Conservation (phyloP, 2,797 vertebrate species). For the Parambassis ranga region DNA sequence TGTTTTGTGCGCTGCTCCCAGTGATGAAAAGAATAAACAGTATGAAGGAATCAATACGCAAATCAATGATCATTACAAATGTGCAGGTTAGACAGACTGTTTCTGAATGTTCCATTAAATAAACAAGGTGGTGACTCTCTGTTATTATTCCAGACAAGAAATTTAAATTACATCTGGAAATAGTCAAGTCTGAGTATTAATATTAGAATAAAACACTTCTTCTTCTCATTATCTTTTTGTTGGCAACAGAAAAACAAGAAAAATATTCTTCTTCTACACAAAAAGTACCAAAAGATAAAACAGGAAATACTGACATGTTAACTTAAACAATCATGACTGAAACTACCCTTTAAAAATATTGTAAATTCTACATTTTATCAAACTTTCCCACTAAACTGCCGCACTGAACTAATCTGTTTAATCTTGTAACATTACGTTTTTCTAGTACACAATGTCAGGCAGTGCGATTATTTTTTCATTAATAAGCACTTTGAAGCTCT, state of each 20-base stretch:
- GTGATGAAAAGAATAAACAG: background rate
- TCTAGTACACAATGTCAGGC: background rate
- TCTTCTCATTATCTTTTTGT: too few species aligned
- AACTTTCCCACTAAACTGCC: too few species aligned
- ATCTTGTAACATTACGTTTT: background rate
- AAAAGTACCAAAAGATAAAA: too few species aligned
- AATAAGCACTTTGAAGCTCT: background rate
- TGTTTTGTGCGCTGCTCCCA: constrained; percentile 18
- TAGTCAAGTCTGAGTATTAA: background rate
- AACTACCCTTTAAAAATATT: too few species aligned
- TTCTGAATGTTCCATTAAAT: constrained; percentile 7
- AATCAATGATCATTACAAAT: constrained; percentile 34
- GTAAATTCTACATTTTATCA: too few species aligned
- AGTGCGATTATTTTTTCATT: background rate
- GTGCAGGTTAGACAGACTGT: background rate
- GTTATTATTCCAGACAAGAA: too few species aligned
- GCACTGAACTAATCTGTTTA: background rate
- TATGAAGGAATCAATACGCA: constrained; percentile 4
- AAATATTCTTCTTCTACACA: too few species aligned
- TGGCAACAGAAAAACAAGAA: too few species aligned
- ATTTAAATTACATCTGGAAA: too few species aligned
- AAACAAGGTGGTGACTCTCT: background rate
- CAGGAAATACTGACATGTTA: too few species aligned
- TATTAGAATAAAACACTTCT: too few species aligned
- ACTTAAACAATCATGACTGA: too few species aligned